Evolutionary conservation across 2,113 vertebrate genomes (phyloP), one percentile per base, ranked within the genome.

Genomic region (Ondatra zibethicus): DNA sequence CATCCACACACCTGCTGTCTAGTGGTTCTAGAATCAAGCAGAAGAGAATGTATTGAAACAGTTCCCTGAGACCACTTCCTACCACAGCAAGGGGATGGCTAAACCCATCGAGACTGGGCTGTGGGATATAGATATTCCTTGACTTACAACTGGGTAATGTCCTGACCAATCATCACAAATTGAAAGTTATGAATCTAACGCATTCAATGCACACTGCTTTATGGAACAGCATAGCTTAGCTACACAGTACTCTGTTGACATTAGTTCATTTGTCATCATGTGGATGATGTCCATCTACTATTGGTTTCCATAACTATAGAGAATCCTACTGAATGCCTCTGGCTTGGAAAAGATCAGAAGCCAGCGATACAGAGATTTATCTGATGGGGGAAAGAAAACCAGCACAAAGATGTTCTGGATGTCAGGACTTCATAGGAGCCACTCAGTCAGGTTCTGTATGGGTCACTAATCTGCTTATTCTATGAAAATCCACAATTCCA

Each of bases 401-500:
- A 6, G 9, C 66, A 21, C 17, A 68, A 70, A 55, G 27, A 16
- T 88, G 50, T 21, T n/a, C 36, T 8, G 3, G 47, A 23, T 9
- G 16, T 33, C 73, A 82, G 72, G 73, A 82, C 70, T 75, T 91
- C 52, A 70, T 36, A 66, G n/a, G n/a, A 97, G 25, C 42, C 17
- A 89, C 27, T 75, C 33, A 10, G 25, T 11, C 47, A 85, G 42
- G 8, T 33, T 13, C 7, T 23, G 7, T 10, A 13, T n/a, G 63
- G 76, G 39, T 39, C 63, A 17, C 10, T 77, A 76, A 47, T 65
- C 12, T 9, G 14, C 16, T 93, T 95, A 12, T 52, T 90, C 50
- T 84, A 4, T 72, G 33, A 81, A 88, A 47, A 92, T 33, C 10
- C 9, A 25, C 4, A 23, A 91, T 91, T 95, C 92, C 78, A 93